A percentile compares a stretch with the other conserved stretches of the same genome.
Conservation (phyloP, 2,797 vertebrate genomes). For the Melanotaenia nigrans region DNA sequence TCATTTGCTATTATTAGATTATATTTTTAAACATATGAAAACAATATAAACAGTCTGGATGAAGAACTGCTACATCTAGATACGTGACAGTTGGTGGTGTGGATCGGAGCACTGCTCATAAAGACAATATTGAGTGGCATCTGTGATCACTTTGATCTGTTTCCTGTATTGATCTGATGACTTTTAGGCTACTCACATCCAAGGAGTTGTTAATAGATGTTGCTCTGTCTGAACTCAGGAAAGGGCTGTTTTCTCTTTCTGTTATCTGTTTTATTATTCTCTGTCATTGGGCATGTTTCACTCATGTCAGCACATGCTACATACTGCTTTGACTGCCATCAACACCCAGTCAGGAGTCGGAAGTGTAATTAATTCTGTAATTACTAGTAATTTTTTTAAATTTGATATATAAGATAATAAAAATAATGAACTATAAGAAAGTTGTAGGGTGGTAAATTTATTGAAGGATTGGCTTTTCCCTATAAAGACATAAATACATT, state of each 20-base stretch:
- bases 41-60: too few species aligned
- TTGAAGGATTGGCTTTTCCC: not conserved
- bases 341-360: slow-evolving; percentile 31
- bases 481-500: not conserved
- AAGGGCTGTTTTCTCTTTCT: slow-evolving; percentile 28
- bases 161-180: slow-evolving; percentile 20
- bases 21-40: not conserved
- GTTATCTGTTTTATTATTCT: slow-evolving; percentile 75
- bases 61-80: not conserved
- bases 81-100: too few species aligned
- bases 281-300: slow-evolving; percentile 54
- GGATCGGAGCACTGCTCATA: slow-evolving; percentile 15
- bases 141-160: slow-evolving; percentile 25
- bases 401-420: not conserved
- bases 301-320: slow-evolving; percentile 73
- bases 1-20: not conserved
- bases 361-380: slow-evolving; percentile 13
- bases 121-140: slow-evolving; percentile 4
- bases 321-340: slow-evolving; percentile 40
- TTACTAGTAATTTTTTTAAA: not conserved
- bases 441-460: not conserved
- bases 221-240: slow-evolving; percentile 32
- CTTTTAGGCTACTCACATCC: slow-evolving; percentile 30
- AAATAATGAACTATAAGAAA: not conserved
- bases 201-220: slow-evolving; percentile 26